Evolutionary conservation across 1,140 invertebrate species (phyloP).

Genomic region (Varroa destructor): DNA sequence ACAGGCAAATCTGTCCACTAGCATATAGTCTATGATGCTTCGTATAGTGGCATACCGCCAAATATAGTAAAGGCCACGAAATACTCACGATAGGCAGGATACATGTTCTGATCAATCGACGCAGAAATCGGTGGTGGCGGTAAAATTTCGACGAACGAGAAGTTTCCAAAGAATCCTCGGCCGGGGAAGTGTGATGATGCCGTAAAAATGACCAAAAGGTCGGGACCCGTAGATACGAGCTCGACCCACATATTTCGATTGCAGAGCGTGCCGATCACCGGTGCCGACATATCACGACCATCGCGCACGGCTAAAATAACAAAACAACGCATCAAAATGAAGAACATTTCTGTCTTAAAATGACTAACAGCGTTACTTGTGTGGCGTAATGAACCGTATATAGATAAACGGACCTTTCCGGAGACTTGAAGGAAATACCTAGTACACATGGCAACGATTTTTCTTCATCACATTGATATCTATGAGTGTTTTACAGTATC

Average conservation of each 20-base stretch:
- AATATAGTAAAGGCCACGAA: background rate
- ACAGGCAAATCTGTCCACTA: too few species aligned
- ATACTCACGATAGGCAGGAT: conserved; percentile 13
- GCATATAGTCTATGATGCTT: too few species aligned
- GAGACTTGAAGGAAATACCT: too few species aligned
- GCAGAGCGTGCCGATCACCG: conserved; percentile 63
- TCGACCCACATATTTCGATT: conserved; percentile 59
- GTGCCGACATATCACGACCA: conserved; percentile 49
- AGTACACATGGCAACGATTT: too few species aligned
- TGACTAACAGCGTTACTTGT: too few species aligned
- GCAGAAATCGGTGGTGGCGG: conserved; percentile 4
- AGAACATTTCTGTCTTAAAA: too few species aligned
- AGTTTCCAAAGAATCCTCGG: conserved; percentile 69
- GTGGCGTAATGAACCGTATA: too few species aligned
- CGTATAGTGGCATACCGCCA: background rate
- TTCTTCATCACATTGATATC: too few species aligned
- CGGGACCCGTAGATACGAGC: conserved; percentile 60
- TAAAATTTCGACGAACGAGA: conserved; percentile 49
- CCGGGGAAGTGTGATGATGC: conserved; percentile 63
- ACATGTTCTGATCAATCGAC: conserved; percentile 30
- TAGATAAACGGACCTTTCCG: too few species aligned
- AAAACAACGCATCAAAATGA: too few species aligned
- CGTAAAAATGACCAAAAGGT: conserved; percentile 65
- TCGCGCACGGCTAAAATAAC: conserved; percentile 48
- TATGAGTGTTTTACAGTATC: too few species aligned